These are phyloP conservation scores for Orientallactaga sibirica DNA, from an alignment of 2,797 vertebrate species.

Conservation along the genomic window DNA sequence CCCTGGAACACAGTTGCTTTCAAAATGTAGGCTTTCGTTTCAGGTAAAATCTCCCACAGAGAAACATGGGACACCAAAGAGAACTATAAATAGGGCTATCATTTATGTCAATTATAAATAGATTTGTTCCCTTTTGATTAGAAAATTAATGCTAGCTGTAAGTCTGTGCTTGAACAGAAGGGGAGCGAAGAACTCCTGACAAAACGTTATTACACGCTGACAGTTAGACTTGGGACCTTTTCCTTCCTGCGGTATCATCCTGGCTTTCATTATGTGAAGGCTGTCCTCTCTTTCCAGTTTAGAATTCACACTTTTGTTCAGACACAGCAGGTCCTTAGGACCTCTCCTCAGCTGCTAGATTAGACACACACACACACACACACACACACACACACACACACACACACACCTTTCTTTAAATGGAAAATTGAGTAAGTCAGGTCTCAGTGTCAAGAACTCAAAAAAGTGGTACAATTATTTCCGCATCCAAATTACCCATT, in stretches of 20 bases:
- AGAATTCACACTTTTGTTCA: constrained; percentile 53
- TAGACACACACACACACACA: background rate
- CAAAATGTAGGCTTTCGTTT: constrained; percentile 80
- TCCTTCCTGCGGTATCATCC: constrained; percentile 47
- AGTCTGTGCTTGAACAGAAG: constrained; percentile 63
- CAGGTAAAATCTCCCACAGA: constrained; percentile 79
- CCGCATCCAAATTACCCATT: background rate
- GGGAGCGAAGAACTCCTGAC: constrained; percentile 66
- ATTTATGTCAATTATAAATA: constrained; percentile 85
- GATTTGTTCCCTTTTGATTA: constrained; percentile 81
- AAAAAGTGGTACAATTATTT: background rate
- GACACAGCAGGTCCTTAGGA: background rate
- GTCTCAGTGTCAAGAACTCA: background rate
- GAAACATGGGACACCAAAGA: constrained; percentile 74
- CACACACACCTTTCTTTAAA: background rate
- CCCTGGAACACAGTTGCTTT: constrained; percentile 70
- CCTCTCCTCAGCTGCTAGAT: background rate
- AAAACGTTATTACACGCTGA: constrained; percentile 75
- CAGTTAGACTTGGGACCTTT: constrained; percentile 46
- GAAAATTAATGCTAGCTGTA: constrained; percentile 72
- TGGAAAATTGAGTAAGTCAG: background rate
- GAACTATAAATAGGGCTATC: constrained; percentile 83
- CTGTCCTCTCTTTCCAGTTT: constrained; percentile 36
- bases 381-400: background rate
- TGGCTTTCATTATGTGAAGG: constrained; percentile 59